Conservation (phyloP, 2,797 vertebrate species). For the Tarsius wallacei region DNA sequence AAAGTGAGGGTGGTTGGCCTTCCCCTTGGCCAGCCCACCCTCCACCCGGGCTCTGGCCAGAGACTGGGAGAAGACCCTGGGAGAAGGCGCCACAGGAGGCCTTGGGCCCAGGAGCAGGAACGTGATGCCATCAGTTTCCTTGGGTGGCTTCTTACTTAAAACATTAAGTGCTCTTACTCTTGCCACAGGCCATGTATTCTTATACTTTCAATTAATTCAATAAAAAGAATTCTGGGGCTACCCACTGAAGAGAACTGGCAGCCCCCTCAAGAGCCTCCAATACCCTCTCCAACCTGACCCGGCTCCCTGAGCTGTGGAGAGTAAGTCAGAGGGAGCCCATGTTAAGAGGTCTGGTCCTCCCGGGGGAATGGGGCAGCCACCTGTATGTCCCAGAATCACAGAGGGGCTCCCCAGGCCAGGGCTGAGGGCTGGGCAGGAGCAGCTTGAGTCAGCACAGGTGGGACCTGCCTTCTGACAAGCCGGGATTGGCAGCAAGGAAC, state of each 20-base stretch:
- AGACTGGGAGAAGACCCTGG: no score
- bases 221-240: neutral
- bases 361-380: neutral
- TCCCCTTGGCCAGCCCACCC: neutral
- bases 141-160: neutral
- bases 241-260: neutral
- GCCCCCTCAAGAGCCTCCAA: neutral
- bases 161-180: neutral
- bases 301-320: neutral
- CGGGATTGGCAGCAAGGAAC: neutral
- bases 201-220: neutral
- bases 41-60: neutral
- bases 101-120: neutral
- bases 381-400: neutral
- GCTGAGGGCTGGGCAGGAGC: no score
- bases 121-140: neutral
- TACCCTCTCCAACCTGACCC: neutral
- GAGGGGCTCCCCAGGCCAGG: neutral
- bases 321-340: no score
- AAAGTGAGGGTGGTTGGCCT: neutral
- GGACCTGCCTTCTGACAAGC: neutral
- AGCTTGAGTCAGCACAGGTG: neutral
- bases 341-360: neutral
- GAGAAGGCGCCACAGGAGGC: no score
- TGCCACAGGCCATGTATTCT: neutral